Conservation (phyloP, 2,888 invertebrate genomes). For the Lymantria monacha region DNA sequence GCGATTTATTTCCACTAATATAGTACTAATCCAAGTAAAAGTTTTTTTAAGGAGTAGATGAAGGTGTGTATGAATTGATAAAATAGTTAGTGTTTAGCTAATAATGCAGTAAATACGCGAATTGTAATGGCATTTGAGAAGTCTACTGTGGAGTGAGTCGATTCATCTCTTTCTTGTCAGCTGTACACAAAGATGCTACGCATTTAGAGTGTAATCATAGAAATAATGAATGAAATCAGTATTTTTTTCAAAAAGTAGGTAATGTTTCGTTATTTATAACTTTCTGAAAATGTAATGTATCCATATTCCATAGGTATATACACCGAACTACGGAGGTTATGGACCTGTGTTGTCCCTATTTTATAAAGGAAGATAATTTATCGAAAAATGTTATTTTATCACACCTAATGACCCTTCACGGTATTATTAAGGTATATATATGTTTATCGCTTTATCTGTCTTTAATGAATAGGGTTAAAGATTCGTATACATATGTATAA, state of each 20-base stretch:
- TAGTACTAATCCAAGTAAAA: slow-evolving; percentile 74
- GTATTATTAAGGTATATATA: slow-evolving; percentile 70
- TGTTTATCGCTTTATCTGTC: slow-evolving; percentile 38
- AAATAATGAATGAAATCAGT: slow-evolving; percentile 74
- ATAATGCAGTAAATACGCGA: slow-evolving; percentile 27
- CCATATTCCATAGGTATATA: slow-evolving; percentile 67
- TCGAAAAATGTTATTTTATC: slow-evolving; percentile 60
- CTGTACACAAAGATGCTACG: slow-evolving; percentile 81
- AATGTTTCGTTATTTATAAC: slow-evolving; percentile 37
- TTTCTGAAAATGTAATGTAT: slow-evolving; percentile 43
- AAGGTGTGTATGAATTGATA: slow-evolving; percentile 72
- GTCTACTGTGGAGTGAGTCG: slow-evolving; percentile 59
- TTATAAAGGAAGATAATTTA: slow-evolving; percentile 68
- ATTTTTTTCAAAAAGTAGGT: slow-evolving; percentile 48
- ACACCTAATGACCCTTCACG: slow-evolving; percentile 72
- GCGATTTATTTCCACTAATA: slow-evolving; percentile 73
- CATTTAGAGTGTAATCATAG: slow-evolving; percentile 59
- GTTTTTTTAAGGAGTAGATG: slow-evolving; percentile 84
- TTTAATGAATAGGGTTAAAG: slow-evolving; percentile 23
- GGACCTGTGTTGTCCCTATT: slow-evolving; percentile 71
- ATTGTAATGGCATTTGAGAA: slow-evolving; percentile 68
- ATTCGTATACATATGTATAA: slow-evolving; percentile 47
- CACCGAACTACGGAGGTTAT: slow-evolving; percentile 74
- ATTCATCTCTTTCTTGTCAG: slow-evolving; percentile 77
- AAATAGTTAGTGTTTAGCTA: slow-evolving; percentile 35